Percentiles rank a stretch among this genome's conserved stretches.
Conservation (phyloP, 2,797 vertebrate genomes). For the Echiichthys vipera region DNA sequence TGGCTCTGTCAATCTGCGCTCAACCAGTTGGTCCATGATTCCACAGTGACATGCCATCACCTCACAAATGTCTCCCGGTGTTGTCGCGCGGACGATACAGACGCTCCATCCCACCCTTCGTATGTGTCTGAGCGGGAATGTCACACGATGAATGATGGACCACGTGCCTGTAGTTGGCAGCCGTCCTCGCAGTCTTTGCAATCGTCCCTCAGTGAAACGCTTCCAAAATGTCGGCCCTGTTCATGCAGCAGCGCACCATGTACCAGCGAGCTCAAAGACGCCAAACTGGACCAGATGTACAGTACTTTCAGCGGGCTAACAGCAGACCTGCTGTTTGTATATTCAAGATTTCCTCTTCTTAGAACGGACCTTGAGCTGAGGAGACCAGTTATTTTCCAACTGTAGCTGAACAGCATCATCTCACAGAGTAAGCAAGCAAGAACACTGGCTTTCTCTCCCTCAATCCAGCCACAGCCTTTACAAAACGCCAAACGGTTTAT, state of each 20-base stretch:
- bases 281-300: slow-evolving; percentile 60
- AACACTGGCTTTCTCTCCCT: slow-evolving; percentile 30
- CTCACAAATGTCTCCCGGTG: slow-evolving; percentile 27
- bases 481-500: slow-evolving; percentile 61
- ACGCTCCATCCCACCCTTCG: slow-evolving; percentile 47
- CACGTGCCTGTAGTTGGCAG: slow-evolving; percentile 54
- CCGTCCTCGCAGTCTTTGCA: slow-evolving; percentile 25
- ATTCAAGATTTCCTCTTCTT: slow-evolving; percentile 26
- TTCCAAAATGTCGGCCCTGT: slow-evolving; percentile 45
- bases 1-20: slow-evolving; percentile 41
- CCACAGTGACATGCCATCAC: slow-evolving; percentile 26
- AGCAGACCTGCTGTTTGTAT: slow-evolving; percentile 35
- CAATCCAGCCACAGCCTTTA: slow-evolving; percentile 49
- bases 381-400: slow-evolving; percentile 4
- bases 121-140: slow-evolving; percentile 34
- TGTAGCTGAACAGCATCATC: slow-evolving; percentile 11
- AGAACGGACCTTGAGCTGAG: slow-evolving; percentile 4
- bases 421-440: slow-evolving; percentile 23
- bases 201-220: slow-evolving; percentile 23
- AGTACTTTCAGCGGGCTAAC: slow-evolving; percentile 17
- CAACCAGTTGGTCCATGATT: slow-evolving; percentile 56
- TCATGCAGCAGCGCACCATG: slow-evolving; percentile 31
- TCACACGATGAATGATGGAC: slow-evolving; percentile 10
- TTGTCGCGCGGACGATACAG: slow-evolving; percentile 31
- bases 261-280: slow-evolving; percentile 9